phyloP scores from a whole-genome alignment of 2,113 vertebrate species.

The Pelecanus crispus region DNA sequence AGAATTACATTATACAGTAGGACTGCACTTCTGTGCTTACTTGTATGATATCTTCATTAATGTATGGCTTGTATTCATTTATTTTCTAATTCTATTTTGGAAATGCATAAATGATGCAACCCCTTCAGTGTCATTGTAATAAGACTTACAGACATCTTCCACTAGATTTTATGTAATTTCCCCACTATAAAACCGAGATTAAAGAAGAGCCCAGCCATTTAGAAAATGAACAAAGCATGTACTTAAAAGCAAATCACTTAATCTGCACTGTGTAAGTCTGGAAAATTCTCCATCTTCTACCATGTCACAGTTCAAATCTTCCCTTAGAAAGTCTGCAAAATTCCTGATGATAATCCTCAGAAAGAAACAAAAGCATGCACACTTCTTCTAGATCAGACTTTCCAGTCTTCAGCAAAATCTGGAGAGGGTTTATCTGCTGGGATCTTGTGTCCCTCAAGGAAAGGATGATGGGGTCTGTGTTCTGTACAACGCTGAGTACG shows the following conservation, averaged over 20 bases:
- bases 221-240: neutral
- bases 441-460: neutral
- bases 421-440: neutral
- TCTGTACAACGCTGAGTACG: neutral
- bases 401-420: neutral
- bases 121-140: neutral
- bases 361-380: neutral
- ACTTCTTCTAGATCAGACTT: fast-evolving
- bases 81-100: neutral
- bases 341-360: neutral
- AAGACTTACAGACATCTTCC: neutral
- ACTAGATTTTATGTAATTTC: neutral
- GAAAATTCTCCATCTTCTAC: neutral
- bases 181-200: neutral
- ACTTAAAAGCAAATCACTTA: neutral
- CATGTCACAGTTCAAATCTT: neutral
- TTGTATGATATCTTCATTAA: neutral
- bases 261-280: neutral
- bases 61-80: neutral
- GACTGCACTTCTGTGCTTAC: neutral
- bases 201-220: neutral
- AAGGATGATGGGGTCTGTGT: neutral
- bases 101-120: neutral
- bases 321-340: neutral
- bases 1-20: neutral